Conservation (phyloP, 2,797 vertebrate genomes). For the Australoheros facetus region DNA sequence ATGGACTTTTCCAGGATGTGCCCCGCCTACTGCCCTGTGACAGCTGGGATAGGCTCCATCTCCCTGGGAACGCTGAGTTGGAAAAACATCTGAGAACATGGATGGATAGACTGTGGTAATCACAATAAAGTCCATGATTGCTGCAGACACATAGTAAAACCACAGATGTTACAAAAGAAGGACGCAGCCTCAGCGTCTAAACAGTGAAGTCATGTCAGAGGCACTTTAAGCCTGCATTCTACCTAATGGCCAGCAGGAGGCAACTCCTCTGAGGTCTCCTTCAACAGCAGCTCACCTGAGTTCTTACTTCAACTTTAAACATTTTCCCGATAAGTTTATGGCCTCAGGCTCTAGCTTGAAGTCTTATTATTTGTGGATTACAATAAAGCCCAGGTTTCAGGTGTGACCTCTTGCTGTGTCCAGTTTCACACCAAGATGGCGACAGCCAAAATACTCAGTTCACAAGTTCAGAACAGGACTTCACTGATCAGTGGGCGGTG, state of each 20-base stretch:
- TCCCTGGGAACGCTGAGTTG: background rate
- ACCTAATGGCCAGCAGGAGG: background rate
- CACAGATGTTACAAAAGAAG: background rate
- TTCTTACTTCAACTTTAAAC: background rate
- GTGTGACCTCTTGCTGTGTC: background rate
- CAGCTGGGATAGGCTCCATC: background rate
- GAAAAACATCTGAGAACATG: background rate
- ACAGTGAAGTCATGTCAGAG: rapidly evolving
- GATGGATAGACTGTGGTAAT: background rate
- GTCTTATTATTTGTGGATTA: background rate
- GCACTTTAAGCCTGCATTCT: background rate
- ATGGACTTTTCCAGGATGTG: background rate
- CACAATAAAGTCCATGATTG: background rate
- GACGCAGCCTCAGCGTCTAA: background rate
- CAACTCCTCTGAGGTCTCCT: background rate
- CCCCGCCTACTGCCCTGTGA: background rate
- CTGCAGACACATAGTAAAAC: background rate
- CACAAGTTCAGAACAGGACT: background rate
- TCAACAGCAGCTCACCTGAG: rapidly evolving
- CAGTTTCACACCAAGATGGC: too few species aligned
- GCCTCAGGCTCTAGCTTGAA: rapidly evolving
- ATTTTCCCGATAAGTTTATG: rapidly evolving
- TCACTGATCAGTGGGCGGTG: too few species aligned
- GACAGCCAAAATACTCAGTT: background rate
- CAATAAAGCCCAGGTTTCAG: too few species aligned